Conservation (phyloP, 2,888 invertebrate genomes). For the Chouioia cunea region DNA sequence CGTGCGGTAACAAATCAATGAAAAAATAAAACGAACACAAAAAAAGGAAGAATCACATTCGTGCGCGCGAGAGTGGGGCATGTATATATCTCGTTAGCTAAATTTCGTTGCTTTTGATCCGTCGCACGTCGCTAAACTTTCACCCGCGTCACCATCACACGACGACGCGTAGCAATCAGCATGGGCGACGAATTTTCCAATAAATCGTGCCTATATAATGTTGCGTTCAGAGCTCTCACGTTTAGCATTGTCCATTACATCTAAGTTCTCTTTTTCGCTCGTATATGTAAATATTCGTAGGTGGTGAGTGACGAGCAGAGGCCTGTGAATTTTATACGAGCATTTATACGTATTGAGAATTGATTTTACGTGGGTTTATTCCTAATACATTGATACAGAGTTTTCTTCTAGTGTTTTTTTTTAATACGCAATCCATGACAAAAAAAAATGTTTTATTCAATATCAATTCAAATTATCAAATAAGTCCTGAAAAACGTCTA, state of each 20-base stretch:
- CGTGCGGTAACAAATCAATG: not conserved
- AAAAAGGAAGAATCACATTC: not conserved
- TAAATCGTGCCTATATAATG: slow-evolving; percentile 32
- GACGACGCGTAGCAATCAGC: slow-evolving; percentile 39
- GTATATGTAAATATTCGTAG: slow-evolving; percentile 37
- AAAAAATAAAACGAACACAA: not conserved
- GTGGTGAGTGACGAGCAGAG: slow-evolving; percentile 47
- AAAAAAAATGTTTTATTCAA: no score
- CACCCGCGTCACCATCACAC: slow-evolving; percentile 29
- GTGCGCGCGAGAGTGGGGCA: not conserved
- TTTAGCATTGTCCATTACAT: slow-evolving; percentile 45
- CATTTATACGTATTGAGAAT: not conserved
- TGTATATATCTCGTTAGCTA: slow-evolving; percentile 16
- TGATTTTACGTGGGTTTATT: not conserved
- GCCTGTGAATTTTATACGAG: slow-evolving; percentile 7
- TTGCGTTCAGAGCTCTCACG: slow-evolving; percentile 40
- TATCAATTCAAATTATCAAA: no score
- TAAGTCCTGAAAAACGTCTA: no score
- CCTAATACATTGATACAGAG: no score
- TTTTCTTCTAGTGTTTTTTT: no score
- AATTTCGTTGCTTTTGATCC: slow-evolving; percentile 22
- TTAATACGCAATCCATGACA: no score
- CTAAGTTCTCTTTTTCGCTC: slow-evolving; percentile 38
- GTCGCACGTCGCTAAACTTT: slow-evolving; percentile 33
- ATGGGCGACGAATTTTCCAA: slow-evolving; percentile 46